phyloP scores from a whole-genome alignment of 2,888 invertebrate genomes.

The Lingula anatina region DNA sequence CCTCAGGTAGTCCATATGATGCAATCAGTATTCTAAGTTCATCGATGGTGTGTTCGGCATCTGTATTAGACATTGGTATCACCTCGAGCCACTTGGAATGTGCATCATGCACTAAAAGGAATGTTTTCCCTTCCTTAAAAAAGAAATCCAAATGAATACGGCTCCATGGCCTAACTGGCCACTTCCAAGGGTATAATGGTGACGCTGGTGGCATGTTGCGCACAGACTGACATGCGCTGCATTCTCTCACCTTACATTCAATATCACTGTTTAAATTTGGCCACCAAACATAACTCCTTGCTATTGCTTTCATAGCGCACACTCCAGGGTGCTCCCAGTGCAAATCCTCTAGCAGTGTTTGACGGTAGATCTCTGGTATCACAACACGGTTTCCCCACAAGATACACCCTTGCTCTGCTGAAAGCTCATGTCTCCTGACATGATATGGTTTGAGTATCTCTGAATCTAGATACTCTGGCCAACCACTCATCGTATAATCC shows the following conservation, averaged over 20 bases:
- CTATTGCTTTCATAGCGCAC: neutral
- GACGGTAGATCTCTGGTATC: neutral
- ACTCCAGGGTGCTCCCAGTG: constrained; percentile 4
- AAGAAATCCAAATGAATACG: constrained; percentile 9
- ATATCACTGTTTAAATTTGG: neutral
- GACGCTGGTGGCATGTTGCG: constrained; percentile 6
- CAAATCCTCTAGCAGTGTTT: too few relatives aligned
- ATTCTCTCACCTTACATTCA: constrained; percentile 2
- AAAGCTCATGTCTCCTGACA: constrained; percentile 3
- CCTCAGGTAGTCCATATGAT: too few relatives aligned
- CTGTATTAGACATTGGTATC: constrained; percentile 2
- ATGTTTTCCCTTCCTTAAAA: constrained; percentile 5
- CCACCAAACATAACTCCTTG: neutral
- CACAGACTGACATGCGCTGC: constrained; percentile 2
- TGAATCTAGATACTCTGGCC: too few relatives aligned
- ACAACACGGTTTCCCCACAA: constrained; percentile 8
- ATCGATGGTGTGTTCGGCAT: too few relatives aligned
- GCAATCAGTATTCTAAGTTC: too few relatives aligned
- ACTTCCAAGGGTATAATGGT: constrained; percentile 10
- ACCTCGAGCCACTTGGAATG: too few relatives aligned
- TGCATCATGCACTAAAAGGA: constrained; percentile 5
- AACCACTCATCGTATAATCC: too few relatives aligned
- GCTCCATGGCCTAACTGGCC: constrained; percentile 4
- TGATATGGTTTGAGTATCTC: too few relatives aligned
- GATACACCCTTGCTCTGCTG: constrained; percentile 2